Evolutionary conservation across 2,797 vertebrate genomes (phyloP).

Genomic region (Hirundo rustica): DNA sequence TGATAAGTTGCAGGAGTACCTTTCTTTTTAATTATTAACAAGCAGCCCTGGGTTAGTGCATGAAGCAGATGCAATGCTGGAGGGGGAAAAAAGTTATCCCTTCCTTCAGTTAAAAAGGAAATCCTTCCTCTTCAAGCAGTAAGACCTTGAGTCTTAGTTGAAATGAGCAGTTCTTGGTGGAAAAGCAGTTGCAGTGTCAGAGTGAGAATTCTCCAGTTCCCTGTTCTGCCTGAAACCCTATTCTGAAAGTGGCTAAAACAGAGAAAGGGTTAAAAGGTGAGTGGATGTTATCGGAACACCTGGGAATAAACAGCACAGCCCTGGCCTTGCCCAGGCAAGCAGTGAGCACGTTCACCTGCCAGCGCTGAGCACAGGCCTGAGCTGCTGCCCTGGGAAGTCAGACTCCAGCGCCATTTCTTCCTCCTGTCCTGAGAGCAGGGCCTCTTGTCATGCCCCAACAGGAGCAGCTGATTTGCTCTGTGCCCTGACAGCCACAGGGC

Average conservation of each 20-base stretch:
- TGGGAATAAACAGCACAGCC: neutral
- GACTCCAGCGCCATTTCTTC: neutral
- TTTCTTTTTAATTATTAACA: conserved; percentile 45
- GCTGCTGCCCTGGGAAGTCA: neutral
- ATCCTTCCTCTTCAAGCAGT: neutral
- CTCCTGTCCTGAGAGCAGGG: neutral
- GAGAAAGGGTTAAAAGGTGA: neutral
- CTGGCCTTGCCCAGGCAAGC: neutral
- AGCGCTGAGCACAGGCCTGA: neutral
- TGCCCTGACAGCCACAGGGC: neutral
- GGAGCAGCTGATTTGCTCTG: neutral
- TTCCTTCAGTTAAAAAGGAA: neutral
- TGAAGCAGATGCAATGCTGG: neutral
- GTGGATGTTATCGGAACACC: neutral
- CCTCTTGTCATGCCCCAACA: neutral
- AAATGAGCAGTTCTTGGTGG: neutral
- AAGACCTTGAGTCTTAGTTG: neutral
- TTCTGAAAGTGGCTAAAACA: neutral
- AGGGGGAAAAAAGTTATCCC: neutral
- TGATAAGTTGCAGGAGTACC: neutral
- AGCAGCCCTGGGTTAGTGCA: neutral
- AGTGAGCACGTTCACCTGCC: neutral
- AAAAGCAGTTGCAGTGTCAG: neutral
- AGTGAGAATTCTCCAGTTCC: neutral
- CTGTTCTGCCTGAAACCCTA: neutral